These are phyloP conservation scores for Excalfactoria chinensis DNA, from an alignment of 2,113 vertebrate genomes.

Conservation along the genomic window DNA sequence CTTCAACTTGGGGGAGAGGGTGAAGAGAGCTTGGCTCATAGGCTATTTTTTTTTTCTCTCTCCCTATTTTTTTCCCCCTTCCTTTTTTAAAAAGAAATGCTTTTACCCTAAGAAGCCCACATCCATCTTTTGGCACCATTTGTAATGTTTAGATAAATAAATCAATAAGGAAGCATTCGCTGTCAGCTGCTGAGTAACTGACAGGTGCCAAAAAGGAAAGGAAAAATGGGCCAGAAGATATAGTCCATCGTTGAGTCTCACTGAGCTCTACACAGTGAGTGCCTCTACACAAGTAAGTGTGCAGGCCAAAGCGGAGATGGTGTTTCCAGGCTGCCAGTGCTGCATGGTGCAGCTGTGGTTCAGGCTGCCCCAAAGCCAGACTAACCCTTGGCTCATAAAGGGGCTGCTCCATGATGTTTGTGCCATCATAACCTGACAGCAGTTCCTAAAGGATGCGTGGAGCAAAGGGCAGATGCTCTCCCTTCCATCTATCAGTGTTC, in stretches of 20 bases:
- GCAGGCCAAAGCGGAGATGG: not conserved
- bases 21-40: not conserved
- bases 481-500: not conserved
- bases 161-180: conserved; percentile 9
- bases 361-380: not conserved
- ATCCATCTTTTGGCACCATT: conserved; percentile 37
- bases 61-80: not conserved
- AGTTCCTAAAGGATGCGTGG: not conserved
- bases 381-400: not conserved
- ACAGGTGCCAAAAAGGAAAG: conserved; percentile 15
- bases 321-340: not conserved
- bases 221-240: not conserved
- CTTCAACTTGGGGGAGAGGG: not conserved
- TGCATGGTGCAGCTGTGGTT: not conserved
- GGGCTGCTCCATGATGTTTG: not conserved
- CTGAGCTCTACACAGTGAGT: not conserved
- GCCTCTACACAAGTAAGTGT: not conserved
- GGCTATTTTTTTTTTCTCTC: not conserved
- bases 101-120: conserved; percentile 6
- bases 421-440: not conserved
- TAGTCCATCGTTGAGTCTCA: not conserved
- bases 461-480: not conserved
- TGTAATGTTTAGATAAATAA: conserved; percentile 32
- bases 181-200: conserved; percentile 17
- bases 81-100: conserved; percentile 8